Evolutionary conservation across 1,140 invertebrate species (phyloP), one percentile per base, ranked within the genome.

Genomic region (Sycophaga agraensis): DNA sequence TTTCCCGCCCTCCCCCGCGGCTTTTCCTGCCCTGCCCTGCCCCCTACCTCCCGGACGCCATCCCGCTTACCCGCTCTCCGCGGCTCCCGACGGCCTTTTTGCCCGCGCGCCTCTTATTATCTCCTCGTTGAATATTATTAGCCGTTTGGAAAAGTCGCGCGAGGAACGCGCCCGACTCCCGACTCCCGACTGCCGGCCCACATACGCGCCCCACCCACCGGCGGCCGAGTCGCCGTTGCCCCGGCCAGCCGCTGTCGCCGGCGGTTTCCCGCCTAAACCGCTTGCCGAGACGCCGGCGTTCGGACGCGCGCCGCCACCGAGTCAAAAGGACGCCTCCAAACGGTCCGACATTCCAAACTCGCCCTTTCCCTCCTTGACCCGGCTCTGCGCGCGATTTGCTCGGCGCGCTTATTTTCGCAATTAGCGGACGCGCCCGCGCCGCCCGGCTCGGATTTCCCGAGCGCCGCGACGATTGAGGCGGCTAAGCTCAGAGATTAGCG

Each of bases 401-500:
- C 2, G 4, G 37, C 37, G 12, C 17, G n/a, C 37, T 2, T 16
- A 16, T 2, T 2, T 39, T 2, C 12, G 12, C 8, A 16, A 39
- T 16, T 19, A 4, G 39, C 39, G 2, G 2, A 22, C 42, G 12
- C 14, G 8, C 19, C n/a, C n/a, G n/a, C n/a, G n/a, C n/a, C n/a
- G n/a, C n/a, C n/a, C n/a, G n/a, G n/a, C n/a, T n/a, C n/a, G n/a
- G n/a, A n/a, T n/a, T n/a, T n/a, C n/a, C n/a, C n/a, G n/a, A n/a
- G n/a, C n/a, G n/a, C n/a, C n/a, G n/a, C n/a, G n/a, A n/a, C n/a
- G n/a, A n/a, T n/a, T n/a, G 46, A 49, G 26, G 46, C 46, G 35
- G 49, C 40, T 48, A 55, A n/a, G n/a, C n/a, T n/a, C n/a, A n/a
- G 51, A 34, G 39, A 55, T 55, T 43, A 55, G 40, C 53, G 40